Percentiles rank a stretch among this genome's conserved stretches.
These are phyloP conservation scores for Tetropium fuscum DNA, from an alignment of 2,888 invertebrate species.

Conservation along the genomic window DNA sequence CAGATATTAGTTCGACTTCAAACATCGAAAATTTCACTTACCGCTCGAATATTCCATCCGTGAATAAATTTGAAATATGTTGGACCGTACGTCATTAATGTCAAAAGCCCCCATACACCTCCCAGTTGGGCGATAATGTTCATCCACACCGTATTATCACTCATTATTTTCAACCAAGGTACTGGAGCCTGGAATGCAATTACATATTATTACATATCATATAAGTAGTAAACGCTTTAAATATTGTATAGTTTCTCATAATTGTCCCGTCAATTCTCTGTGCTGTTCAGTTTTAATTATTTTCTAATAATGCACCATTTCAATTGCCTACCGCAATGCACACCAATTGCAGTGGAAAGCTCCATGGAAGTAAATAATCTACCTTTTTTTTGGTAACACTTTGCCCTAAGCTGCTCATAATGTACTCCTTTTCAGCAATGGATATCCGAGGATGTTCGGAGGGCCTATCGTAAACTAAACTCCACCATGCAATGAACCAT, in stretches of 20 bases:
- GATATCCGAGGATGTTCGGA: constrained; percentile 75
- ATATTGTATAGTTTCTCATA: too few species aligned
- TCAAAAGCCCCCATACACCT: constrained; percentile 77
- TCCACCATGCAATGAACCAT: constrained; percentile 77
- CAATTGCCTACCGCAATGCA: too few species aligned
- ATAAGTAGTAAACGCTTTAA: not conserved
- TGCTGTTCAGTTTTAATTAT: too few species aligned
- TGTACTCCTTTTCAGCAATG: constrained; percentile 70
- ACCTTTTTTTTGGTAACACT: constrained; percentile 60
- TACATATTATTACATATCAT: not conserved
- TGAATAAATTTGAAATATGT: constrained; percentile 78
- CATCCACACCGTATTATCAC: constrained; percentile 74
- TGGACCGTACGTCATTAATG: constrained; percentile 77
- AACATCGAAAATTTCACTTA: too few species aligned
- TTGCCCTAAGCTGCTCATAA: constrained; percentile 69
- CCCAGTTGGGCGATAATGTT: constrained; percentile 76
- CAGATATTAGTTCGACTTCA: too few species aligned
- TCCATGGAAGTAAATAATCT: too few species aligned
- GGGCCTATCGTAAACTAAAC: constrained; percentile 75
- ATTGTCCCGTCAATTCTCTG: too few species aligned
- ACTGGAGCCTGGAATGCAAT: constrained; percentile 63
- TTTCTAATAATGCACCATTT: too few species aligned
- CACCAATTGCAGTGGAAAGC: too few species aligned
- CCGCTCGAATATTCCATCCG: constrained; percentile 76
- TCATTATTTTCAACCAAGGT: constrained; percentile 74